These are phyloP conservation scores for Trachelus troglodyta DNA, from an alignment of 2,888 invertebrate genomes.

Conservation along the genomic window DNA sequence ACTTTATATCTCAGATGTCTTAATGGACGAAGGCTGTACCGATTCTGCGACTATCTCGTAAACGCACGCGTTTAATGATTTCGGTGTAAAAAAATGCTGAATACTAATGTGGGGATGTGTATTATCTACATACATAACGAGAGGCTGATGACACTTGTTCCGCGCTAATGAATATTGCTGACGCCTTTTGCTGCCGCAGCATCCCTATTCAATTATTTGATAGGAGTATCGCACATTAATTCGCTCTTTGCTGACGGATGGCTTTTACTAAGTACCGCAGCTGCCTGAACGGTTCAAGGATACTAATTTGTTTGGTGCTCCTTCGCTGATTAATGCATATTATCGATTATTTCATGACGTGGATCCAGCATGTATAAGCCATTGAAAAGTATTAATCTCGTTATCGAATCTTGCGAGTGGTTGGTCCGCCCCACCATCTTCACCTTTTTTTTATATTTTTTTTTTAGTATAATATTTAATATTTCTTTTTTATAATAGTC, in stretches of 20 bases:
- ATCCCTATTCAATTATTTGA: neutral
- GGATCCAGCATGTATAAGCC: neutral
- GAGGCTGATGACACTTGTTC: neutral
- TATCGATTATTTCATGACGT: neutral
- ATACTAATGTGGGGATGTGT: neutral
- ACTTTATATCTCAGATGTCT: neutral
- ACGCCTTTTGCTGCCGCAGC: neutral
- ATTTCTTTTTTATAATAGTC: neutral
- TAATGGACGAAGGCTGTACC: neutral
- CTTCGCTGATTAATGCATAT: neutral
- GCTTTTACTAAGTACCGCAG: neutral
- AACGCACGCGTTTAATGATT: neutral
- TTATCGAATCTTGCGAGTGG: neutral
- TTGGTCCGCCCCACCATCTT: neutral
- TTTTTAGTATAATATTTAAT: neutral
- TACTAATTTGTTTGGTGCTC: neutral
- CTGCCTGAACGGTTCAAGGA: neutral
- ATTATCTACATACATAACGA: neutral
- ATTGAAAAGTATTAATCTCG: neutral
- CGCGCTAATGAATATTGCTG: neutral
- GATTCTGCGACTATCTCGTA: neutral
- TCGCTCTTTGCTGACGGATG: neutral
- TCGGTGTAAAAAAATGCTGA: neutral
- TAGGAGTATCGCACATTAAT: neutral
- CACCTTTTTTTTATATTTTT: neutral